Evolutionary conservation across 2,888 invertebrate species (phyloP).

Genomic region (Clivina fossor): DNA sequence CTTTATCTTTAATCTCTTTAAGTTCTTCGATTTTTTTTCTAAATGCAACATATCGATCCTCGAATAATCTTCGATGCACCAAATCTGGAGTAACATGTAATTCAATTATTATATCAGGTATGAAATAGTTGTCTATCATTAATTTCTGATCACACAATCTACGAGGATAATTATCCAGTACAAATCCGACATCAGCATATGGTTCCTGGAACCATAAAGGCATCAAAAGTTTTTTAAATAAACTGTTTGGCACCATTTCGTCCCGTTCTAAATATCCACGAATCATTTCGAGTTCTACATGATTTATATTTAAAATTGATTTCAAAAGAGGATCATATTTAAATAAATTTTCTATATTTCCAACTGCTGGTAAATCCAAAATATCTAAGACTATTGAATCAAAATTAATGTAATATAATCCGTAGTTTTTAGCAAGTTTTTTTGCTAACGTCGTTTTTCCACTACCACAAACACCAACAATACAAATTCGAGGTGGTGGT

Average conservation of each 20-base stretch:
- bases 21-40: conserved; percentile 45
- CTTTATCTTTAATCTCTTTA: conserved; percentile 36
- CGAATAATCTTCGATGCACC: conserved; percentile 49
- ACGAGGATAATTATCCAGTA: conserved; percentile 66
- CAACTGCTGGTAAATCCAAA: conserved; percentile 10
- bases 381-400: conserved; percentile 43
- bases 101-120: conserved; percentile 63
- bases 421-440: conserved; percentile 58
- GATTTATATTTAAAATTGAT: not conserved
- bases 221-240: conserved; percentile 54
- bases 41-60: conserved; percentile 52
- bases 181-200: conserved; percentile 56
- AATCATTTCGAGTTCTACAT: conserved; percentile 46
- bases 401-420: conserved; percentile 59
- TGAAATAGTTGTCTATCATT: conserved; percentile 55
- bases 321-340: conserved; percentile 6
- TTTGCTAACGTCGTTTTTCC: conserved; percentile 59
- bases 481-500: conserved; percentile 60
- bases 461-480: conserved; percentile 59
- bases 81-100: conserved; percentile 52
- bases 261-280: conserved; percentile 58
- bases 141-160: conserved; percentile 58
- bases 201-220: conserved; percentile 60
- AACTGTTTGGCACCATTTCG: conserved; percentile 52
- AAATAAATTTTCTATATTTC: conserved; percentile 14